These are phyloP conservation scores for Sterna hirundo DNA, from an alignment of 2,113 vertebrate genomes.

Conservation along the genomic window DNA sequence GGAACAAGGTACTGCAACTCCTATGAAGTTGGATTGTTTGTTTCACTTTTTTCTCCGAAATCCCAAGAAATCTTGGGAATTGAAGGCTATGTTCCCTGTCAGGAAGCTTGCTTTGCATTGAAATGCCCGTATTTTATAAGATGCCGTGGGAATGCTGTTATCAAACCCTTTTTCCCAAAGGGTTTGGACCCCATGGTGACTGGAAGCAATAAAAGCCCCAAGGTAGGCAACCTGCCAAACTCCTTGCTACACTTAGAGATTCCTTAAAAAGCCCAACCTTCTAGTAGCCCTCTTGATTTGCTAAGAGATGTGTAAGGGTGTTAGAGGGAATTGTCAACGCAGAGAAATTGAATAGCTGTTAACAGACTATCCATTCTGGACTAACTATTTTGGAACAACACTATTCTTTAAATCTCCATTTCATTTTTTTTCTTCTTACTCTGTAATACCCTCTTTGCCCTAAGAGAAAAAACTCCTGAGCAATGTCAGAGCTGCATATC, in stretches of 20 bases:
- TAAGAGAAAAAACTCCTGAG: background rate
- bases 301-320: background rate
- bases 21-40: background rate
- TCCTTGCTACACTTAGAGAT: background rate
- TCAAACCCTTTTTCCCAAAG: background rate
- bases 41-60: background rate
- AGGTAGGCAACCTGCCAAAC: background rate
- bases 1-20: background rate
- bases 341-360: background rate
- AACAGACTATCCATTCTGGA: background rate
- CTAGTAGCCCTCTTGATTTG: background rate
- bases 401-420: background rate
- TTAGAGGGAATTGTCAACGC: background rate
- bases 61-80: background rate
- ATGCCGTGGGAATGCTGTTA: background rate
- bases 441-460: background rate
- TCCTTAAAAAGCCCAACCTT: background rate
- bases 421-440: background rate
- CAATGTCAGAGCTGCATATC: constrained; percentile 16
- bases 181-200: background rate
- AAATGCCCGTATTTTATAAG: background rate
- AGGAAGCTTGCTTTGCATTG: background rate
- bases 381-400: background rate
- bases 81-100: background rate
- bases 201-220: background rate